phyloP scores from a whole-genome alignment of 2,888 invertebrate genomes.

The Agapostemon virescens region DNA sequence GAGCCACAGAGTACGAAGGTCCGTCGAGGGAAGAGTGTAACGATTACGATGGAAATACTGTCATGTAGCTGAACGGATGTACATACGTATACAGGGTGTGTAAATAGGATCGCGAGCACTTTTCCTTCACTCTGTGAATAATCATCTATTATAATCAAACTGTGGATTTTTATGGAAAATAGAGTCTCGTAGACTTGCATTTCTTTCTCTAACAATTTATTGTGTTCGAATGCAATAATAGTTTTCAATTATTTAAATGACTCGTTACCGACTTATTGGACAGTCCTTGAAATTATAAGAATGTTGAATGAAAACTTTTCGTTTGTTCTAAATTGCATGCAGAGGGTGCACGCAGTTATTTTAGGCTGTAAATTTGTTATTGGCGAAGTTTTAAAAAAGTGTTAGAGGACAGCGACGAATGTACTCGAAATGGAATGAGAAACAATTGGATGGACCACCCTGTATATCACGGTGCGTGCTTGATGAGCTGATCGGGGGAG shows the following conservation, averaged over 20 bases:
- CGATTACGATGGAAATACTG: conserved; percentile 57
- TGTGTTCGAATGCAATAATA: no score
- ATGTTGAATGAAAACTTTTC: no score
- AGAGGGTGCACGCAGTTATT: background rate
- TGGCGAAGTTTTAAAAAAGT: background rate
- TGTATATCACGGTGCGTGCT: conserved; percentile 64
- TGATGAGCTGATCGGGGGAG: conserved; percentile 56
- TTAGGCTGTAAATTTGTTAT: background rate
- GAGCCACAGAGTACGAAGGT: conserved; percentile 29
- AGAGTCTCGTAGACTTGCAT: no score
- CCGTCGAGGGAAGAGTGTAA: conserved; percentile 30
- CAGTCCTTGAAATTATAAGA: no score
- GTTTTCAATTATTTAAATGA: no score
- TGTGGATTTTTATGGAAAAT: no score
- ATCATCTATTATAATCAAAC: background rate
- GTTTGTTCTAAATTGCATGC: background rate
- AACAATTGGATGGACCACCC: background rate
- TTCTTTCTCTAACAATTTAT: no score
- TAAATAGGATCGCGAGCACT: background rate
- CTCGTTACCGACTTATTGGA: no score
- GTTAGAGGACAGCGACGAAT: background rate
- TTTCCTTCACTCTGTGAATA: background rate
- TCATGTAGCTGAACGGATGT: conserved; percentile 62
- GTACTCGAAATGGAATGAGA: background rate
- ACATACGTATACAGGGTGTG: background rate